These are phyloP conservation scores for Erythrocercus mccallii DNA, from an alignment of 2,113 vertebrate species.

Conservation along the genomic window DNA sequence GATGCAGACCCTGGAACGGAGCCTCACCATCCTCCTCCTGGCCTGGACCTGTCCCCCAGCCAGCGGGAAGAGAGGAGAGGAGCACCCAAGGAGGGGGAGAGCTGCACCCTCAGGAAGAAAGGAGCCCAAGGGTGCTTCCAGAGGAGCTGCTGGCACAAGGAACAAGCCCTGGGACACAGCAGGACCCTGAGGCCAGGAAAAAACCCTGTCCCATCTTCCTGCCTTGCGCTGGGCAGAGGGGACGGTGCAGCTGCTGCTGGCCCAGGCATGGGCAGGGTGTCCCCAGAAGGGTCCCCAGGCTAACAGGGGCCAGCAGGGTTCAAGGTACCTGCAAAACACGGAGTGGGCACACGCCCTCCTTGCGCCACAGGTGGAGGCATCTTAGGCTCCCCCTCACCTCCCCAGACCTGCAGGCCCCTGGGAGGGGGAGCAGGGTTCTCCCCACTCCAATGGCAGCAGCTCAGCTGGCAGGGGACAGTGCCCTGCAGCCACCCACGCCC, in stretches of 20 bases:
- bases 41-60: not conserved
- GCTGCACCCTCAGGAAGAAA: not conserved
- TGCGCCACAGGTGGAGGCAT: not conserved
- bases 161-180: not conserved
- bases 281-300: not conserved
- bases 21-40: not conserved
- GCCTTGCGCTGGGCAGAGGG: not conserved
- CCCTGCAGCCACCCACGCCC: fast-evolving
- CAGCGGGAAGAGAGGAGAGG: fast-evolving
- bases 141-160: not conserved
- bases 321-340: not conserved
- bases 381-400: not conserved
- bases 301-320: fast-evolving
- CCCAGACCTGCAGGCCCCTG: not conserved
- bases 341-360: not conserved
- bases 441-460: fast-evolving
- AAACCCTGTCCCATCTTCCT: not conserved
- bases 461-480: not conserved
- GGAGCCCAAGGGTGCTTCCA: not conserved
- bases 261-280: not conserved
- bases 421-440: fast-evolving
- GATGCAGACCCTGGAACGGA: not conserved
- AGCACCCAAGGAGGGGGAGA: not conserved
- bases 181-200: not conserved
- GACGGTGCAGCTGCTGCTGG: not conserved